These are phyloP conservation scores for Parotocinclus haroldoi DNA, from an alignment of 2,797 vertebrate genomes.

Conservation along the genomic window DNA sequence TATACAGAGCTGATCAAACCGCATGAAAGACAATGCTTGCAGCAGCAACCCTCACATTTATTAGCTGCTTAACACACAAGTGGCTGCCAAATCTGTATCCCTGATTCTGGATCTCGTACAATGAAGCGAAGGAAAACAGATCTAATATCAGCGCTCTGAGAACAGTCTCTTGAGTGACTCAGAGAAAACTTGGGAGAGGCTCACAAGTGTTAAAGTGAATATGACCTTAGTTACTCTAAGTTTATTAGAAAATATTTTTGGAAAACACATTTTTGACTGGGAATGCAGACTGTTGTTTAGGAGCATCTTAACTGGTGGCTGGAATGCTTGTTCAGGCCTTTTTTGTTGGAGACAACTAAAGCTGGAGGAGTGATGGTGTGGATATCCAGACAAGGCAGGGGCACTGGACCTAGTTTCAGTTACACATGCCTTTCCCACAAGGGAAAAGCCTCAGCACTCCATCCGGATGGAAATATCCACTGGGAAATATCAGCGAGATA, in stretches of 20 bases:
- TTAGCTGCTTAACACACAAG: conserved; percentile 41
- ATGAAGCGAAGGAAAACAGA: conserved; percentile 34
- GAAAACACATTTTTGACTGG: conserved; percentile 48
- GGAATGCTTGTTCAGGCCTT: conserved; percentile 44
- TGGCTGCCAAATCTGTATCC: conserved; percentile 42
- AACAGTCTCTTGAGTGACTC: conserved; percentile 35
- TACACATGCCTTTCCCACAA: conserved; percentile 66
- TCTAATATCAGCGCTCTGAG: too few relatives aligned
- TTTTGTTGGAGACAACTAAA: conserved; percentile 45
- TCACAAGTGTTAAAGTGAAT: too few relatives aligned
- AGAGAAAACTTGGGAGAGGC: conserved; percentile 21
- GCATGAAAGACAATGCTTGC: conserved; percentile 42
- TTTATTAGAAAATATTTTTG: conserved; percentile 58
- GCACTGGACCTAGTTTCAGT: conserved; percentile 54
- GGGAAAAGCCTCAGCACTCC: conserved; percentile 26
- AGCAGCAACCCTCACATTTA: conserved; percentile 31
- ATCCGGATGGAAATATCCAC: conserved; percentile 60
- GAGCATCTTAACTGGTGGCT: conserved; percentile 49
- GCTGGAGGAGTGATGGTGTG: conserved; percentile 36
- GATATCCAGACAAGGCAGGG: conserved; percentile 50
- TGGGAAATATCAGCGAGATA: conserved; percentile 48
- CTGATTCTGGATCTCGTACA: conserved; percentile 30
- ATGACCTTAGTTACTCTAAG: conserved; percentile 39
- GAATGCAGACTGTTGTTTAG: conserved; percentile 51
- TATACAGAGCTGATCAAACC: conserved; percentile 50